Conservation (phyloP, 2,888 invertebrate species). For the Tetheella fluctuosa region DNA sequence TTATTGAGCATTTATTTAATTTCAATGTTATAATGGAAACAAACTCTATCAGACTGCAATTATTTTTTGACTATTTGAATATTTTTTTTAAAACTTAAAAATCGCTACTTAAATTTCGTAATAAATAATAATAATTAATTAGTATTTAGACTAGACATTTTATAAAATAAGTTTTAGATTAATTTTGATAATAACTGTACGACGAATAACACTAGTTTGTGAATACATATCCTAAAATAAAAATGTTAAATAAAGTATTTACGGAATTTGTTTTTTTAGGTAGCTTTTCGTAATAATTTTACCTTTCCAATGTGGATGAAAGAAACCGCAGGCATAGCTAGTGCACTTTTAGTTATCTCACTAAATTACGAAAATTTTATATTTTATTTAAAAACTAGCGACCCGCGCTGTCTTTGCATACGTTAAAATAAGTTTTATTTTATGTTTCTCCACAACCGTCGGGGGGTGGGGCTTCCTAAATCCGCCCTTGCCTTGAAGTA, state of each 20-base stretch:
- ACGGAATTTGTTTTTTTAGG: slow-evolving; percentile 14
- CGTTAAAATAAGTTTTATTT: too few species aligned
- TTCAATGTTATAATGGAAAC: neutral
- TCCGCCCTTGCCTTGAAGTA: too few species aligned
- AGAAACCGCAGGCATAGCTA: too few species aligned
- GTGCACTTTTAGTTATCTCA: too few species aligned
- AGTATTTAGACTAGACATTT: slow-evolving; percentile 10
- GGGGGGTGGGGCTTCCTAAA: too few species aligned
- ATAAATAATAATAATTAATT: neutral
- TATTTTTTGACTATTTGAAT: neutral
- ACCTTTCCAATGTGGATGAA: neutral
- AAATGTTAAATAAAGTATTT: slow-evolving; percentile 20
- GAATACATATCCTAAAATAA: slow-evolving; percentile 70
- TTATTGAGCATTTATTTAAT: too few species aligned
- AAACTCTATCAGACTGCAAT: neutral
- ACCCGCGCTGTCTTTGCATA: too few species aligned
- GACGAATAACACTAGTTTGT: slow-evolving; percentile 42
- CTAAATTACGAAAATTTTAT: too few species aligned
- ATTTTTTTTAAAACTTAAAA: neutral
- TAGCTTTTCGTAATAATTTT: too few species aligned
- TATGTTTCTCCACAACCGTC: too few species aligned
- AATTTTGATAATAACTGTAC: slow-evolving; percentile 51
- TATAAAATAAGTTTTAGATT: slow-evolving; percentile 26
- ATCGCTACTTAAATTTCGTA: slow-evolving; percentile 12
- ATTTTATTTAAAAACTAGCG: too few species aligned